Evolutionary conservation across 2,888 invertebrate genomes (phyloP).

Genomic region (Phanerotoma sp.): DNA sequence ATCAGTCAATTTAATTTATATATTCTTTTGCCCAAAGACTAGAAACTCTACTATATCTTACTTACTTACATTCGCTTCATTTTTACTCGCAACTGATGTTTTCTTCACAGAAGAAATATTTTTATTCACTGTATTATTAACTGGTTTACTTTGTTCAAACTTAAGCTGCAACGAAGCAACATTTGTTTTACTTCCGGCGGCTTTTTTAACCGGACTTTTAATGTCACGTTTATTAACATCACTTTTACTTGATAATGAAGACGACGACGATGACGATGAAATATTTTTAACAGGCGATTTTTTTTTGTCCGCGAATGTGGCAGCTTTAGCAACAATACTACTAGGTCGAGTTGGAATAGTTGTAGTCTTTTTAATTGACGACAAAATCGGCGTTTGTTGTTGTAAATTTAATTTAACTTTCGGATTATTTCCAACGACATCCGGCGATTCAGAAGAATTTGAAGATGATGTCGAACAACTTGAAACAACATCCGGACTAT

Average conservation of each 20-base stretch:
- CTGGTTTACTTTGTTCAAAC: constrained; percentile 64
- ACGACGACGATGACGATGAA: constrained; percentile 26
- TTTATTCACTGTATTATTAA: constrained; percentile 21
- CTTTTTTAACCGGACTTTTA: constrained; percentile 40
- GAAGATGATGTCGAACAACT: constrained; percentile 63
- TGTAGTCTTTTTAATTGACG: constrained; percentile 46
- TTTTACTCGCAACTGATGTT: constrained; percentile 32
- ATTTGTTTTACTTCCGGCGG: constrained; percentile 65
- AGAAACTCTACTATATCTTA: neutral
- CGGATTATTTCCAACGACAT: constrained; percentile 48
- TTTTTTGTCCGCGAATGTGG: constrained; percentile 54
- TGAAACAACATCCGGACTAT: constrained; percentile 72
- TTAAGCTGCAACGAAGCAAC: constrained; percentile 79
- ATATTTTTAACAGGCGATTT: constrained; percentile 36
- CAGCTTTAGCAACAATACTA: constrained; percentile 57
- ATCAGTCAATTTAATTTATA: constrained; percentile 5
- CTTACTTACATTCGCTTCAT: constrained; percentile 15
- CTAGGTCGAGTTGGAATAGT: constrained; percentile 60
- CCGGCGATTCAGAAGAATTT: constrained; percentile 58
- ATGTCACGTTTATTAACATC: constrained; percentile 19
- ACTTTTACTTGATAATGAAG: constrained; percentile 21
- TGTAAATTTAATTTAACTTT: constrained; percentile 24
- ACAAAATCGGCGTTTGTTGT: constrained; percentile 48
- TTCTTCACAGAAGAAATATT: constrained; percentile 27
- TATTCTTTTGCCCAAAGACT: neutral